These are phyloP conservation scores for Sycobia sp. DNA, from an alignment of 1,140 invertebrate species.

Conservation along the genomic window DNA sequence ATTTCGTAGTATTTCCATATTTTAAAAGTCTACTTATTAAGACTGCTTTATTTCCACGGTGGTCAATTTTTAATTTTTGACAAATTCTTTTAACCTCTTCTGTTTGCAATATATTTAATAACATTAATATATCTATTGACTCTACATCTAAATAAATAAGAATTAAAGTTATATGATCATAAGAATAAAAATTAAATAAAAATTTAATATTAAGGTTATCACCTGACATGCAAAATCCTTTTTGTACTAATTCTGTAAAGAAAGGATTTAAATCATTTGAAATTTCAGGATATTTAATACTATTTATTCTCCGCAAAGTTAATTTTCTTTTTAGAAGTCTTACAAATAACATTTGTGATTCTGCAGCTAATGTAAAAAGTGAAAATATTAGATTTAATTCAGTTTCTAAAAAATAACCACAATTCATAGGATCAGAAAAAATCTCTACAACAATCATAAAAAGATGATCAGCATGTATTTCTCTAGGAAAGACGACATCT, in stretches of 20 bases:
- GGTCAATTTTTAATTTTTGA: slow-evolving; percentile 40
- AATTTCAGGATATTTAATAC: slow-evolving; percentile 43
- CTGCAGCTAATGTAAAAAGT: slow-evolving; percentile 38
- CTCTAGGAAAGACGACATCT: slow-evolving; percentile 40
- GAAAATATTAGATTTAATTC: slow-evolving; percentile 48
- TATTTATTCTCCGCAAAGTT: slow-evolving; percentile 40
- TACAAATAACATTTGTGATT: slow-evolving; percentile 47
- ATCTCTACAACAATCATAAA: slow-evolving; percentile 42
- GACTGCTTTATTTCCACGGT: slow-evolving; percentile 38
- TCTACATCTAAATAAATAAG: slow-evolving; percentile 37
- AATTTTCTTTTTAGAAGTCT: slow-evolving; percentile 49
- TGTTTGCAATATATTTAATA: slow-evolving; percentile 44
- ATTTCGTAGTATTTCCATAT: slow-evolving; percentile 35
- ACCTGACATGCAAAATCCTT: slow-evolving; percentile 41
- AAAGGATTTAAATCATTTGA: slow-evolving; percentile 33
- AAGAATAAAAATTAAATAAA: slow-evolving; percentile 10
- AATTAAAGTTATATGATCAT: neutral
- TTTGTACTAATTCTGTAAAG: slow-evolving; percentile 41
- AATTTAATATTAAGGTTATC: slow-evolving; percentile 11
- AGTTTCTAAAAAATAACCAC: slow-evolving; percentile 48
- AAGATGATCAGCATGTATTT: slow-evolving; percentile 43
- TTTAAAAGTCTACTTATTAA: slow-evolving; percentile 41
- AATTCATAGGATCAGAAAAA: slow-evolving; percentile 49
- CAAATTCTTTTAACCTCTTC: slow-evolving; percentile 45
- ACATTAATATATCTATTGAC: slow-evolving; percentile 28